phyloP scores from a whole-genome alignment of 2,888 invertebrate species.

The Nomada fucata region DNA sequence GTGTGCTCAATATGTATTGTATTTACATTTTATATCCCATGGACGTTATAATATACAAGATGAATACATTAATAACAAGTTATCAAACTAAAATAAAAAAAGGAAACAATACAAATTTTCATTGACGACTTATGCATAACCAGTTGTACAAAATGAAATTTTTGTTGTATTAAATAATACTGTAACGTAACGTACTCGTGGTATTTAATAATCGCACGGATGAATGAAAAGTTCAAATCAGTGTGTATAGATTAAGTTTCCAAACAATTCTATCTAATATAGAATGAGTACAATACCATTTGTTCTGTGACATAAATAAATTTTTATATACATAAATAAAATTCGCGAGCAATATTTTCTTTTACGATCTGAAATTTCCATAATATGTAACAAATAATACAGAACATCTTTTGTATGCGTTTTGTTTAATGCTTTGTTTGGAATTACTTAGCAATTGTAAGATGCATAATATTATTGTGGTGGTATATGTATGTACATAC shows the following conservation, averaged over 20 bases:
- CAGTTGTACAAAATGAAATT: conserved; percentile 37
- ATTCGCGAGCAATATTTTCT: not conserved
- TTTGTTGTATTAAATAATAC: conserved; percentile 38
- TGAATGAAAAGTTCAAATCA: conserved; percentile 21
- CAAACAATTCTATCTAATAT: not conserved
- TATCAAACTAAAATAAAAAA: conserved; percentile 31
- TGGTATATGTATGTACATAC: conserved; percentile 19
- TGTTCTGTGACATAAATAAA: conserved; percentile 10
- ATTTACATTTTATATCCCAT: conserved; percentile 64
- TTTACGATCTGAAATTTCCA: conserved; percentile 8
- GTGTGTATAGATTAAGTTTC: conserved; percentile 7
- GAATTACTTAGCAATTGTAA: conserved; percentile 22
- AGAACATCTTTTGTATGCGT: conserved; percentile 15
- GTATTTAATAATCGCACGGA: not conserved
- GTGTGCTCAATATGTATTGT: conserved; percentile 28
- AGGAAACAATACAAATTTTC: conserved; percentile 39
- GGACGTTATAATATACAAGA: conserved; percentile 59
- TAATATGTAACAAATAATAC: conserved; percentile 40
- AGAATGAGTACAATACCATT: conserved; percentile 12
- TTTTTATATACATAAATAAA: conserved; percentile 28
- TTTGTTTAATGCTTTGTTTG: conserved; percentile 34
- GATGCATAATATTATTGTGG: conserved; percentile 21
- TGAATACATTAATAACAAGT: conserved; percentile 53
- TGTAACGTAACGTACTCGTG: conserved; percentile 13
- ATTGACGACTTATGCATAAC: conserved; percentile 30